These are phyloP conservation scores for Bombyx mandarina DNA, from an alignment of 1,140 invertebrate species.

Conservation along the genomic window DNA sequence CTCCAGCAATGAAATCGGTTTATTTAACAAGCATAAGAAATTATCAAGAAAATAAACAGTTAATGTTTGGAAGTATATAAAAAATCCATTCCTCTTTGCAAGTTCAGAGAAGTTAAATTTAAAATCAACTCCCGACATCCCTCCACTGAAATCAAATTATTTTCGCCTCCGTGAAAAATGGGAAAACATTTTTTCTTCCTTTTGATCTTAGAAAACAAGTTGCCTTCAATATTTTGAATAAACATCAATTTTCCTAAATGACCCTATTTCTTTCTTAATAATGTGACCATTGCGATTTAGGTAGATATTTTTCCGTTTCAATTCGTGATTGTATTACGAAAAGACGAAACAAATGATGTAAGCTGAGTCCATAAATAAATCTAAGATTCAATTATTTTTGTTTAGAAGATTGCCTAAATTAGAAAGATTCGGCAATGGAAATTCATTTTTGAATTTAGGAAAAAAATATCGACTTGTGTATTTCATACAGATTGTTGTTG, in stretches of 20 bases:
- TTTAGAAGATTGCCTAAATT: no score
- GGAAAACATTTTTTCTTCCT: constrained; percentile 40
- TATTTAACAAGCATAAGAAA: constrained; percentile 22
- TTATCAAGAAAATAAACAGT: constrained; percentile 44
- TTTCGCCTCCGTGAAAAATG: constrained; percentile 54
- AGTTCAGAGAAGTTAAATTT: constrained; percentile 51
- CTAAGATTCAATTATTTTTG: no score
- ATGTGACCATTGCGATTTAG: no score
- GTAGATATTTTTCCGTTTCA: no score
- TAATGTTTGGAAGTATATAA: constrained; percentile 44
- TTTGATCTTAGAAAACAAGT: constrained; percentile 50
- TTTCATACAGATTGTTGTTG: no score
- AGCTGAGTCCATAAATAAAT: no score
- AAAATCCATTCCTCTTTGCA: constrained; percentile 51
- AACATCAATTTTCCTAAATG: constrained; percentile 45
- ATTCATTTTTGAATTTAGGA: no score
- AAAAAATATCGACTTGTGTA: no score
- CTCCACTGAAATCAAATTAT: constrained; percentile 59
- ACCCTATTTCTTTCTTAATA: constrained; percentile 25
- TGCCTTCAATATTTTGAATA: constrained; percentile 39
- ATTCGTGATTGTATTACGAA: no score
- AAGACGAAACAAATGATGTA: no score
- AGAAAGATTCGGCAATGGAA: no score
- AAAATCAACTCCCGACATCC: constrained; percentile 50
- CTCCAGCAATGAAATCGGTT: constrained; percentile 13